phyloP scores from a whole-genome alignment of 2,113 vertebrate genomes.

The Grammomys dolichurus region DNA sequence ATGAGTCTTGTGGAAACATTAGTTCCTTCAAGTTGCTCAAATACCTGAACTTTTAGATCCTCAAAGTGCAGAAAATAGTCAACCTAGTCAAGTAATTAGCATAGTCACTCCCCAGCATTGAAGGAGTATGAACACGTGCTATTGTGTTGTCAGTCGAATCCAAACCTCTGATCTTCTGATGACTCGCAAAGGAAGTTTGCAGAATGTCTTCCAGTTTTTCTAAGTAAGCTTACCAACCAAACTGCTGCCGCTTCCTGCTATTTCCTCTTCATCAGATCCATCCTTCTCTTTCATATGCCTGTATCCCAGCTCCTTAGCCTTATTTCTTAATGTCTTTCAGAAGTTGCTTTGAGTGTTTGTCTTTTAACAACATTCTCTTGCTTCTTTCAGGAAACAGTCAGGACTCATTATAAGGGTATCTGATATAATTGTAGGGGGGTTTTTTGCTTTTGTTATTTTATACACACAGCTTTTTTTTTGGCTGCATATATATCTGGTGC shows the following conservation, averaged over 20 bases:
- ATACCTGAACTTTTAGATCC: not conserved
- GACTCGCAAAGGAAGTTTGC: slow-evolving; percentile 32
- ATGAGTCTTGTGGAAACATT: not conserved
- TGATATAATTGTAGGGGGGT: not conserved
- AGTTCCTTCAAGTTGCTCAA: slow-evolving; percentile 54
- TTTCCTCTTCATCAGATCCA: not conserved
- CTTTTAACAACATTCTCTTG: not conserved
- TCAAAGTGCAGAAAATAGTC: not conserved
- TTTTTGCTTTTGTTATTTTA: not conserved
- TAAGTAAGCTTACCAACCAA: slow-evolving; percentile 13
- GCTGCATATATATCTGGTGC: not conserved
- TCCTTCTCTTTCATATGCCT: not conserved
- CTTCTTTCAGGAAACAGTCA: slow-evolving; percentile 10
- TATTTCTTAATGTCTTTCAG: not conserved
- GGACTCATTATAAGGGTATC: not conserved
- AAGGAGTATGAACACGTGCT: not conserved
- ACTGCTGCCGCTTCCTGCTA: not conserved
- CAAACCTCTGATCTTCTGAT: slow-evolving; percentile 39
- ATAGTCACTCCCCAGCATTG: not conserved
- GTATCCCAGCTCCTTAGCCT: not conserved
- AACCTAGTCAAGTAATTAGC: not conserved
- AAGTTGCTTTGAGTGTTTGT: slow-evolving; percentile 1
- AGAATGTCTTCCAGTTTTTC: not conserved
- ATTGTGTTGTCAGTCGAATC: slow-evolving; percentile 42
- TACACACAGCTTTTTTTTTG: not conserved